Conservation (phyloP, 2,888 invertebrate genomes). For the Anoncus sp. region DNA sequence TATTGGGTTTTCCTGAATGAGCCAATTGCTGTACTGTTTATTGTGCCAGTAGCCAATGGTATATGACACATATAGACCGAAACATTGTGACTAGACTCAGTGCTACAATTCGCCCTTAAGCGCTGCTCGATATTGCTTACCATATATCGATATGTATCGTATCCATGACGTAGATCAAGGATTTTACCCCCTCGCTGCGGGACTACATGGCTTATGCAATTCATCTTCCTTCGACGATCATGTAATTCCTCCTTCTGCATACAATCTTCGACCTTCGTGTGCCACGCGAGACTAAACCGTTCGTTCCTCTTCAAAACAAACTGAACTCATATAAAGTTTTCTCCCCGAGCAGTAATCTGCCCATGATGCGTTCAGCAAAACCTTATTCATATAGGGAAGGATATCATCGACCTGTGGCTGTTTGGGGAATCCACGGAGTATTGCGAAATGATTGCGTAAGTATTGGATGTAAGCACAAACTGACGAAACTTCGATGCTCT, state of each 20-base stretch:
- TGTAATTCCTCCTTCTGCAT: neutral
- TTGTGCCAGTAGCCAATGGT: neutral
- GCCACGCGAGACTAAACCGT: neutral
- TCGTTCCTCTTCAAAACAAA: neutral
- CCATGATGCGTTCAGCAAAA: neutral
- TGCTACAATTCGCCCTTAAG: neutral
- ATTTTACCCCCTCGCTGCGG: neutral
- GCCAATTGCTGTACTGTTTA: conserved; percentile 1
- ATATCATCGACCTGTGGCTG: neutral
- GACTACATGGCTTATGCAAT: conserved; percentile 1
- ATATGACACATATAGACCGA: too few relatives aligned
- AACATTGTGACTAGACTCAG: neutral
- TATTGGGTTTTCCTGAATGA: neutral
- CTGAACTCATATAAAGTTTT: conserved; percentile 6
- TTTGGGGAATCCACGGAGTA: neutral
- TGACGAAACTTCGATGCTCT: neutral
- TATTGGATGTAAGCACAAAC: neutral
- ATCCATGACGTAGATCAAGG: neutral
- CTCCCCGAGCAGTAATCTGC: too few relatives aligned
- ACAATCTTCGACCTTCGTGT: conserved; percentile 12
- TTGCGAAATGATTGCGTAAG: conserved; percentile 1
- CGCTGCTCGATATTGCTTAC: conserved; percentile 5
- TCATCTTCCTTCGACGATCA: neutral
- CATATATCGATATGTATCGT: conserved; percentile 3
- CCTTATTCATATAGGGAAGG: neutral